Base-by-base conservation (phyloP, 1,140 invertebrate species). In the Protaetia brevitarsis region DNA sequence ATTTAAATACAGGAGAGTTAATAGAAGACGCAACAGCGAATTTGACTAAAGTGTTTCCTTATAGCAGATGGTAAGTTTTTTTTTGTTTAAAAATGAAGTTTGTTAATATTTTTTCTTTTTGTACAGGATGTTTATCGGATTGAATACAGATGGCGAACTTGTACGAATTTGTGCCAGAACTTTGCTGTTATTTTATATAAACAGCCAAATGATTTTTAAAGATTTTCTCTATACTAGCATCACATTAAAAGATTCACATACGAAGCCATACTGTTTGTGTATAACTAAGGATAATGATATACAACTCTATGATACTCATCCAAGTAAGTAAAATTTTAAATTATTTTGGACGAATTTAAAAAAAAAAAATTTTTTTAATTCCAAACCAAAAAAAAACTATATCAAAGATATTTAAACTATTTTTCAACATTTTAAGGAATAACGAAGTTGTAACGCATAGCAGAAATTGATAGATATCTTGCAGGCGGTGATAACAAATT, bases 111-210 rank as follows among this genome's bases (percentile, higher is more conserved):
- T n/a, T n/a, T n/a, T n/a, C n/a, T 51, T 51, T 51, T 29, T 58
- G 64, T 67, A 23, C 61, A 68, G 56, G 5, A 56, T 65, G 63
- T 68, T 60, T 61, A n/a, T 68, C 3, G 68, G 36, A 4, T 41
- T 68, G 23, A 29, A 62, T 41, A n/a, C 23, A 7, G 27, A 57
- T 56, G 67, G 67, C 3, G 28, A 51, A n/a, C 37, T 68, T 10
- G 13, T 68, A 2, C n/a, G 45, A 26, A 66, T 68, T 29, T 66
- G 64, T 41, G 36, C 26, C 16, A 61, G 29, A 41, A 63, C 67
- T 21, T 58, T 58, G 7, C 11, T 63, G 6, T 28, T 3, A 23
- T 58, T 56, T 31, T 41, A 27, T 31, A 56, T 34, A 8, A 23
- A 45, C 16, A 51, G 29, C 10, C 19, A 63, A 19, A 26, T 3